Evolutionary conservation across 1,140 invertebrate genomes (phyloP).

Genomic region (Neodiprion pinetum): DNA sequence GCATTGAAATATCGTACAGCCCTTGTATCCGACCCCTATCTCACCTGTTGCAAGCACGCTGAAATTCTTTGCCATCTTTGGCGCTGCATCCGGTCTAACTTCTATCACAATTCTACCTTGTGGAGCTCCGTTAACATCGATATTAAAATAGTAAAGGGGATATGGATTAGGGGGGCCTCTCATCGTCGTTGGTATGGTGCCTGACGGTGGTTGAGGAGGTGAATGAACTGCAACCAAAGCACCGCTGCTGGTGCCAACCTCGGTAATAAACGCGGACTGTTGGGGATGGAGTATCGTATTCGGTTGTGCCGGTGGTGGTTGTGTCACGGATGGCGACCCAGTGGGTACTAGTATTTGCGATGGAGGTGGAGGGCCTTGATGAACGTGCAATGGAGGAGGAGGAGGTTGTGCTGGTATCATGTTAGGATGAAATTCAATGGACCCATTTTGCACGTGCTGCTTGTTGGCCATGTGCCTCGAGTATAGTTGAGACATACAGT

Average conservation of each 20-base stretch:
- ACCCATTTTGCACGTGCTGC: constrained; percentile 64
- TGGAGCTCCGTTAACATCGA: constrained; percentile 75
- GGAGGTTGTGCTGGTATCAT: constrained; percentile 48
- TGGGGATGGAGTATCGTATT: constrained; percentile 54
- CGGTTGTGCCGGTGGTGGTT: constrained; percentile 43
- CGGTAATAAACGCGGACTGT: constrained; percentile 49
- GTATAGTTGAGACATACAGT: constrained; percentile 77
- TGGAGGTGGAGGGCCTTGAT: constrained; percentile 42
- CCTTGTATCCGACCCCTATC: constrained; percentile 79
- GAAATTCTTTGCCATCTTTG: constrained; percentile 92
- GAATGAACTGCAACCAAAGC: constrained; percentile 57
- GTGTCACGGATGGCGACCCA: constrained; percentile 54
- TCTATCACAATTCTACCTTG: constrained; percentile 83
- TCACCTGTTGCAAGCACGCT: constrained; percentile 80
- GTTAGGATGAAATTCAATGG: constrained; percentile 61
- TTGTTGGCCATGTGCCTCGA: constrained; percentile 70
- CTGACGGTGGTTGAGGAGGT: constrained; percentile 57
- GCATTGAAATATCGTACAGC: constrained; percentile 81
- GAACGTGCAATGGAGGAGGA: constrained; percentile 47
- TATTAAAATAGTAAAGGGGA: constrained; percentile 79
- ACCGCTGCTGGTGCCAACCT: constrained; percentile 45
- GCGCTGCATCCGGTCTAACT: constrained; percentile 83
- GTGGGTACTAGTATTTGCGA: constrained; percentile 54
- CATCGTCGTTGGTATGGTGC: constrained; percentile 38
- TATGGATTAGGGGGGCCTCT: constrained; percentile 62